These are phyloP conservation scores for Ceuthmochares aereus DNA, from an alignment of 2,113 vertebrate genomes.

Conservation along the genomic window DNA sequence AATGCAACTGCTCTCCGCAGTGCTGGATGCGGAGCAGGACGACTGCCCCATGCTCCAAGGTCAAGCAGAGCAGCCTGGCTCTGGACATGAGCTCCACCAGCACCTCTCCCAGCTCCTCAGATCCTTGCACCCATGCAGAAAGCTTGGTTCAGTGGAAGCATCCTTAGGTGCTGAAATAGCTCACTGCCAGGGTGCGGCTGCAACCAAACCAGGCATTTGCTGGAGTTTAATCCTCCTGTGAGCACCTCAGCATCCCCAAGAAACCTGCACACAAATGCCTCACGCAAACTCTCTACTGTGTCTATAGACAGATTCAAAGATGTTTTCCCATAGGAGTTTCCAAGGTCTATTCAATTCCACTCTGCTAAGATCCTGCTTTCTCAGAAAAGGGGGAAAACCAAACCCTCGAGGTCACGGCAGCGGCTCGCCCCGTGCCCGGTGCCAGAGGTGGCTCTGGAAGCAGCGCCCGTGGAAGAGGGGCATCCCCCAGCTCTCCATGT, in stretches of 20 bases:
- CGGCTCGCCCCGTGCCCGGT: constrained; percentile 68
- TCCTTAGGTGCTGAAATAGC: background rate
- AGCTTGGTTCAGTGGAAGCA: background rate
- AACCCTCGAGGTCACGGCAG: constrained; percentile 75
- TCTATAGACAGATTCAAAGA: constrained; percentile 53
- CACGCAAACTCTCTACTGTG: accelerated
- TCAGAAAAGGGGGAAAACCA: background rate
- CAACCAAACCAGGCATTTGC: background rate
- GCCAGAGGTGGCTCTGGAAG: constrained; percentile 70
- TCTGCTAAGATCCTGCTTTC: constrained; percentile 39
- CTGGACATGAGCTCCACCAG: too few species aligned
- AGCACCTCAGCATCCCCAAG: accelerated
- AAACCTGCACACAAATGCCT: background rate
- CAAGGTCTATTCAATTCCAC: constrained; percentile 61
- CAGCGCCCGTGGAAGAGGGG: constrained; percentile 68
- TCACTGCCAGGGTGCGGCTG: background rate
- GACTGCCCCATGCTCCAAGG: too few species aligned
- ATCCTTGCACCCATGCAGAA: too few species aligned
- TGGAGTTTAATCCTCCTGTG: accelerated
- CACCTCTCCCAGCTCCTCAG: too few species aligned
- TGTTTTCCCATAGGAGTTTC: constrained; percentile 68
- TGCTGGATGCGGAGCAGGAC: accelerated
- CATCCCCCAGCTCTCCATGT: constrained; percentile 79
- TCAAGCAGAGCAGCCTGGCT: too few species aligned
- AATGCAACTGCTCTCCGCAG: background rate